Evolutionary conservation across 1,140 invertebrate genomes (phyloP).

Genomic region (Zaprionus lachaisei): DNA sequence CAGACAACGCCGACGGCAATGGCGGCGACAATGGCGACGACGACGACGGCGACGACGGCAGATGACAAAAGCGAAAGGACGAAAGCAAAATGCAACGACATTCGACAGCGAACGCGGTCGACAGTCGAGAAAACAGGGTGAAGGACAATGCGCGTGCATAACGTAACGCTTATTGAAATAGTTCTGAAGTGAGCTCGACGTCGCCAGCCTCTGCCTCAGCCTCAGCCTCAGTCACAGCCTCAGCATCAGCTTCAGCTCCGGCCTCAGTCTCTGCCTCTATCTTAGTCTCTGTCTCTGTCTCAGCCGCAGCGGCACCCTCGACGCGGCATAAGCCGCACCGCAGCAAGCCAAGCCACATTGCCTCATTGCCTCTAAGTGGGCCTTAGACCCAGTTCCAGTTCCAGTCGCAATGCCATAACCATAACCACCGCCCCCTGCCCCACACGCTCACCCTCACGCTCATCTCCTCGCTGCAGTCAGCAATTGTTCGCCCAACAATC

Average conservation of each 20-base stretch:
- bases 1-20: conserved; percentile 6
- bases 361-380: conserved; percentile 31
- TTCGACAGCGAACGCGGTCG: conserved; percentile 41
- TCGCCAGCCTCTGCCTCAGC: conserved; percentile 35
- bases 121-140: conserved; percentile 69
- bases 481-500: conserved; percentile 49
- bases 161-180: conserved; percentile 81
- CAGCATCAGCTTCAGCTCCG: not conserved
- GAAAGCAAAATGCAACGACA: conserved; percentile 38
- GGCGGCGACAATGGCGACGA: not conserved
- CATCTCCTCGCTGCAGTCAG: conserved; percentile 9
- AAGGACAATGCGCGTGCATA: conserved; percentile 73
- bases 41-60: conserved; percentile 12
- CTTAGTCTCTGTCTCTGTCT: conserved; percentile 37
- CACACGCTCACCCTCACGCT: not conserved
- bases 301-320: conserved; percentile 10
- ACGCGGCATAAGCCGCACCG: not conserved
- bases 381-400: conserved; percentile 32
- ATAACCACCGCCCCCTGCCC: not conserved
- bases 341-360: not conserved
- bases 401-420: conserved; percentile 14
- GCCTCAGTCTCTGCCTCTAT: not conserved
- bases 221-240: not conserved
- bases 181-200: conserved; percentile 77
- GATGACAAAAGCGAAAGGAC: conserved; percentile 28